Base-by-base conservation (phyloP, 2,888 invertebrate species). In the Actias luna region DNA sequence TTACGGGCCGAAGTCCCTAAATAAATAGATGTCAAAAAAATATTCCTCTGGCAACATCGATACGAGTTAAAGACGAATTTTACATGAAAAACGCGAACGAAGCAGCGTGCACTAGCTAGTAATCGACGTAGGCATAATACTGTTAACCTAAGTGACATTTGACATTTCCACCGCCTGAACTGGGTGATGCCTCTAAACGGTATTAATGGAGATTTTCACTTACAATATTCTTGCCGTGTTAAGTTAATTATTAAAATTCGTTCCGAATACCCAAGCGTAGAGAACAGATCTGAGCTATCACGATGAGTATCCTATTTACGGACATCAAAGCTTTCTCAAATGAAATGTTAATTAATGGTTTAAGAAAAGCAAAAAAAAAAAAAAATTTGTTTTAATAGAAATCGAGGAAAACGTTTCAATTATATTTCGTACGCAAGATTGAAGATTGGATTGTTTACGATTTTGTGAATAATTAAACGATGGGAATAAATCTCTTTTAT, bases 231-330 rank as follows among this genome's bases (percentile, higher is more conserved):
- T 1, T 8, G 14, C 58, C 31, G 39, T 36, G 18, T 58, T 27
- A 63, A 57, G 31, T 60, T 8, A 14, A 64, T 64, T 59, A 62
- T 62, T 52, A 46, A 62, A 64, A 64, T 59, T 25, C 58, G 50
- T 27, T 36, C 61, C 57, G 59, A 64, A 64, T 64, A 64, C 42
- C 59, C 31, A 62, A 59, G 42, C 18, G 22, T 8, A 22, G 31
- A 27, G 33, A 58, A 33, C 52, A 60, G 35, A 25, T 36, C 22
- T 35, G 3, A 22, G 46, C 35, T 61, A 59, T 63, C 27, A 58
- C 35, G 31, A 42, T 31, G 52, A 59, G 46, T 16, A 62, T 42
- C 59, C 57, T 14, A 55, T 39, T 64, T 58, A 42, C n/a, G 29
- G 58, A 62, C 64, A 64, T 64, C 64, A 62, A 64, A 55, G 39